Evolutionary conservation across 2,797 vertebrate genomes (phyloP), one percentile per base, ranked within the genome.

Genomic region (Decapterus maruadsi): DNA sequence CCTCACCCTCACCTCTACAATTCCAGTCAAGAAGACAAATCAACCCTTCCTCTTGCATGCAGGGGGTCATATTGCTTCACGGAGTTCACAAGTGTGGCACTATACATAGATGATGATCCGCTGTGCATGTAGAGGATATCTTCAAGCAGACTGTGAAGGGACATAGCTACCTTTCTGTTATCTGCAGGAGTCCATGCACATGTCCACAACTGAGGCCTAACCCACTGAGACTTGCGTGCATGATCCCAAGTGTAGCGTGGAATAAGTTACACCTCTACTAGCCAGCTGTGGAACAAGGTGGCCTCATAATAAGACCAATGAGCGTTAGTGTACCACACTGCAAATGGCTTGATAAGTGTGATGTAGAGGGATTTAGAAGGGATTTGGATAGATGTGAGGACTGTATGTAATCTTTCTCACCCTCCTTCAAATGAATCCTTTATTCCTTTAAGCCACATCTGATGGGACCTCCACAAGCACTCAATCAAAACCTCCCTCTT

Each of bases 381-480:
- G 92, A 94, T 94, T 94, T 93, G 92, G 90, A 91, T 92, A 92
- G 95, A 95, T 92, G 91, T 92, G 91, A 93, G 89, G 87, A 94
- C 91, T 91, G 86, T 90, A 93, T 90, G 91, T 94, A 94, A 95
- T 95, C 91, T 94, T 89, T 93, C 90, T 89, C 89, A 91, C 89
- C 88, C 87, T 89, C 84, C 93, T 93, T 94, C 92, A 94, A 93
- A 94, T 94, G 84, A 93, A 94, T 92, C 90, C 93, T 91, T 92
- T 93, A 94, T 93, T 93, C 93, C 91, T 92, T 90, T 94, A 94
- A 95, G 93, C 92, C 89, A 89, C 92, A 94, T 90, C 87, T 93
- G 92, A 95, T 93, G 92, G 93, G 92, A 93, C 87, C 89, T 91
- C 81, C 64, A 84, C 55, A 80, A 89, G 94, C 90, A 92, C 91